These are phyloP conservation scores for Lordiphosa clarofinis DNA, from an alignment of 1,140 invertebrate species.

Conservation along the genomic window DNA sequence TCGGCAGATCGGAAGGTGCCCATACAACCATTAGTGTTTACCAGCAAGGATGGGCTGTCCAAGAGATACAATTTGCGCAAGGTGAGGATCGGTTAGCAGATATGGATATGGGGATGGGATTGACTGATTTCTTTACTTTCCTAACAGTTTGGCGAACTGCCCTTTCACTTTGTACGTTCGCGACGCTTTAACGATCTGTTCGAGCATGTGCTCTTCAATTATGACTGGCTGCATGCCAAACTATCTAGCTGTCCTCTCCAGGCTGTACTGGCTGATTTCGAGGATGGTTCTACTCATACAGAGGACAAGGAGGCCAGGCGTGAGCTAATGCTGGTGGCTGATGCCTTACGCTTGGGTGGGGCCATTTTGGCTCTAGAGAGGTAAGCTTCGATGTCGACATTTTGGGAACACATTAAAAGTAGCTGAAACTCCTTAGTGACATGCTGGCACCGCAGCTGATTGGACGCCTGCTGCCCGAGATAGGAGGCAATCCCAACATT, in stretches of 20 bases:
- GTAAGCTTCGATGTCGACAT: background rate
- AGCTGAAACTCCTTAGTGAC: conserved; percentile 84
- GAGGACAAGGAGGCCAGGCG: conserved; percentile 92
- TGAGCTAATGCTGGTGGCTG: conserved; percentile 95
- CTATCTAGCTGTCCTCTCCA: conserved; percentile 96
- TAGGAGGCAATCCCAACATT: conserved; percentile 88
- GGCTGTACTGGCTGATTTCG: conserved; percentile 96
- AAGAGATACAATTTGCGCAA: conserved; percentile 93
- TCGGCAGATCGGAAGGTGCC: conserved; percentile 97
- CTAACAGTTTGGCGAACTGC: conserved; percentile 93
- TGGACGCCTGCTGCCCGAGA: conserved; percentile 95
- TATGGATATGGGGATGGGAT: no score
- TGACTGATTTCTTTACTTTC: background rate
- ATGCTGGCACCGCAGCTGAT: conserved; percentile 98
- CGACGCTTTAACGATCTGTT: conserved; percentile 95
- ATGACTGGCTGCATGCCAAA: conserved; percentile 98
- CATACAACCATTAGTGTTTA: conserved; percentile 95
- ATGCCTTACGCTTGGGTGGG: conserved; percentile 94
- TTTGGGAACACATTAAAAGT: background rate
- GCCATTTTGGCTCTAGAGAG: conserved; percentile 88
- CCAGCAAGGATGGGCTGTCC: conserved; percentile 90
- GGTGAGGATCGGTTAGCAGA: conserved; percentile 79
- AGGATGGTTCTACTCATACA: conserved; percentile 93
- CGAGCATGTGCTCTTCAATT: conserved; percentile 97
- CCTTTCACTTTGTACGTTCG: conserved; percentile 95